Conservation (phyloP, 2,888 invertebrate genomes). For the Unio delphinus region DNA sequence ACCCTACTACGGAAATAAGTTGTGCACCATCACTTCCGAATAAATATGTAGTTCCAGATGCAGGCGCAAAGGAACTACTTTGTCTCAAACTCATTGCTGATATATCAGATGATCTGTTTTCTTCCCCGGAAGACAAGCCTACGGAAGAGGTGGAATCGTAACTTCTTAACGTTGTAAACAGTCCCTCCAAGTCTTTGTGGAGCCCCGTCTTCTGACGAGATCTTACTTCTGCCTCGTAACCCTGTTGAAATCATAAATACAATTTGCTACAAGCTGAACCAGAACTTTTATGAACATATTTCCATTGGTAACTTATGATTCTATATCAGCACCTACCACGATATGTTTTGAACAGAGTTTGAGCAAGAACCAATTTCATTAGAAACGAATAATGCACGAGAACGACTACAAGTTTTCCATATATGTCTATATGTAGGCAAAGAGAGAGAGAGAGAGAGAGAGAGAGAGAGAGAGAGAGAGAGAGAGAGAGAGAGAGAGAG, state of each 20-base stretch:
- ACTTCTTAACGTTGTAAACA: conserved; percentile 50
- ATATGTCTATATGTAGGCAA: no score
- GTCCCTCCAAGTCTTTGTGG: conserved; percentile 47
- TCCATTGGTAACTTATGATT: no score
- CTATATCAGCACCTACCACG: no score
- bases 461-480: conserved; percentile 23
- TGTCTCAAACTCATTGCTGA: neutral
- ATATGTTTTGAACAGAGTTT: no score
- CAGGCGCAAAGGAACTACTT: neutral
- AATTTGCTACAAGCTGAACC: neutral
- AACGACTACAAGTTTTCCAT: no score
- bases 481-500: conserved; percentile 10
- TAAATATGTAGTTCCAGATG: neutral
- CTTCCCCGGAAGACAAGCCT: neutral
- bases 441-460: conserved; percentile 2
- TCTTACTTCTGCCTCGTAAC: conserved; percentile 51
- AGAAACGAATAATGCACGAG: no score
- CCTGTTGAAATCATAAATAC: conserved; percentile 22
- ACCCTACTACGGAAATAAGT: neutral
- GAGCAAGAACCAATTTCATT: no score
- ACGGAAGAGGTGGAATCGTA: conserved; percentile 29
- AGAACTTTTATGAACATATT: no score
- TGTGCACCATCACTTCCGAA: neutral
- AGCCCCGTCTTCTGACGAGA: conserved; percentile 28
- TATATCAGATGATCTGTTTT: neutral